Percentiles rank a stretch among this genome's conserved stretches.
phyloP scores from a whole-genome alignment of 2,797 vertebrate species.

The Heliangelus exortis region DNA sequence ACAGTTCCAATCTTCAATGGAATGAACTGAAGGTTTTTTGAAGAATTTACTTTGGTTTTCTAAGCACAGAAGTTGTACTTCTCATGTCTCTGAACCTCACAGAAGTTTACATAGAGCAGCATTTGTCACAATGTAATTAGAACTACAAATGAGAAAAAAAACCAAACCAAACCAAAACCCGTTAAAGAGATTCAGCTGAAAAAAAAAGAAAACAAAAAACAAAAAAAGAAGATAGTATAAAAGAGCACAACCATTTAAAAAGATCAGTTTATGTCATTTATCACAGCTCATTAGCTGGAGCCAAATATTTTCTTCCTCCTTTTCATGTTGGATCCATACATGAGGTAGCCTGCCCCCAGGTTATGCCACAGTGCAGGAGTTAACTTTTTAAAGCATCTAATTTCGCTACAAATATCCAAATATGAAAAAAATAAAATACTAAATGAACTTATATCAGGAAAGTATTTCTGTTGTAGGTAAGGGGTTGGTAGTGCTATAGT shows the following conservation, averaged over 20 bases:
- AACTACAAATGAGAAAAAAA: background rate
- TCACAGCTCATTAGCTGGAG: background rate
- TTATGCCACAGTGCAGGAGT: background rate
- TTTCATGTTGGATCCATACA: background rate
- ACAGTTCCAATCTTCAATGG: fast-evolving
- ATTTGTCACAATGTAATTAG: background rate
- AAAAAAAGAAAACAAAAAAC: background rate
- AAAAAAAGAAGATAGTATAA: background rate
- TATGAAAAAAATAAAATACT: background rate
- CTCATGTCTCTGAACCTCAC: background rate
- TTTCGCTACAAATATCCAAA: background rate
- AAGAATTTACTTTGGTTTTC: background rate
- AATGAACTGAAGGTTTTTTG: background rate
- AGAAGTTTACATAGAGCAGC: background rate
- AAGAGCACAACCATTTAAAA: background rate
- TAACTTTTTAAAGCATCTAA: background rate
- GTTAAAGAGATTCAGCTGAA: background rate
- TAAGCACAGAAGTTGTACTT: background rate
- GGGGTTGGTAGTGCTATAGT: background rate
- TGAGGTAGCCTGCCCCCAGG: background rate
- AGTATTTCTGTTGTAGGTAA: background rate
- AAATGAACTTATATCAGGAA: background rate
- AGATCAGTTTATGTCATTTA: background rate
- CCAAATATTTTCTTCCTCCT: background rate
- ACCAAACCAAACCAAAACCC: no score